Base-by-base conservation (phyloP, 1,140 invertebrate species). In the Brachionus paranguensis region DNA sequence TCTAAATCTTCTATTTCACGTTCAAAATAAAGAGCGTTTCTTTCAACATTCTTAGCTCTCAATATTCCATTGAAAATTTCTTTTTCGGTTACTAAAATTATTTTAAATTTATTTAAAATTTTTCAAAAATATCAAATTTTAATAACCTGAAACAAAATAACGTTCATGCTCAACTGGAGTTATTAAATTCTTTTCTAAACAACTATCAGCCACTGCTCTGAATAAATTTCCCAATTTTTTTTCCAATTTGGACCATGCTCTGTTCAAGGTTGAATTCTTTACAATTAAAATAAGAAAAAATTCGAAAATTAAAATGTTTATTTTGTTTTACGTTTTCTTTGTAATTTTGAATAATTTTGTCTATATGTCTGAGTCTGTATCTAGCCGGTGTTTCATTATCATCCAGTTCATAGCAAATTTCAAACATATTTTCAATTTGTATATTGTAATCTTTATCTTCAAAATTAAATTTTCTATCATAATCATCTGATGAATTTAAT, bases 1-100 rank as follows among this genome's bases (percentile, higher is more conserved):
- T 83, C 79, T 7, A 70, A 43, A n/a, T 84, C 81, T 47, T 64
- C 64, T 37, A 84, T 84, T 17, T 84, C 65, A 37, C 81, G 43
- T 47, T 50, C 7, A 74, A 84, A 70, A 55, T 33, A 70, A 14
- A 84, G 20, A 11, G 17, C 41, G 11, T 45, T 45, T 17, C 20
- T 14, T 20, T 70, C 47, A 0, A 45, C 20, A 74, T 84, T 41
- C 29, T 83, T 83, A 2, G 78, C 55, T n/a, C 64, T 12, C n/a
- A 83, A 64, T 24, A 83, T 83, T 14, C 78, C 78, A 20, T 64
- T 65, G 33, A 45, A n/a, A 24, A 83, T 83, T 17, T 83, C 78
- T 65, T 83, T 24, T 70, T 83, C 78, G 7, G 78, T 83, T 11
- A 83, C 78, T 68, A 29, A 37, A 37, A 37, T 37, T 37, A 6